Conservation (phyloP, 2,888 invertebrate genomes). For the Diadegma fenestrale region DNA sequence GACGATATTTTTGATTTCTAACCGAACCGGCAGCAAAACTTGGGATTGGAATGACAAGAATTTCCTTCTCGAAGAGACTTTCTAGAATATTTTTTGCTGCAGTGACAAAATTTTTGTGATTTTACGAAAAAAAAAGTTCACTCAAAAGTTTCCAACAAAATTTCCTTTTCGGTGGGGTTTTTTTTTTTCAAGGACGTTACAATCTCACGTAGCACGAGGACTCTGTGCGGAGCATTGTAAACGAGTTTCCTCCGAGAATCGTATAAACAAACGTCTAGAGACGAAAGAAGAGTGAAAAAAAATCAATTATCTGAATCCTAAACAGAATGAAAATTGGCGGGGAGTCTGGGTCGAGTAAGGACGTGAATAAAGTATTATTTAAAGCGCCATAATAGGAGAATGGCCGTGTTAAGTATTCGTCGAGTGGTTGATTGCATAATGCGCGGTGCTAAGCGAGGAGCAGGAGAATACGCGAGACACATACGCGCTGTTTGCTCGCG, state of each 20-base stretch:
- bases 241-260: background rate
- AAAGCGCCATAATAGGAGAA: conserved; percentile 30
- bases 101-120: too few relatives aligned
- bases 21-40: too few relatives aligned
- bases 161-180: background rate
- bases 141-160: too few relatives aligned
- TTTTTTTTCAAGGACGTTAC: background rate
- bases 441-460: conserved; percentile 15
- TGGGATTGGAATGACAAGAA: too few relatives aligned
- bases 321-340: conserved; percentile 21
- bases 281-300: background rate
- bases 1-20: too few relatives aligned
- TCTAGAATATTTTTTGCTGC: too few relatives aligned
- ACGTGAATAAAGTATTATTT: conserved; percentile 10
- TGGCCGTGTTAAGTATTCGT: conserved; percentile 45
- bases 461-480: conserved; percentile 33
- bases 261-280: background rate
- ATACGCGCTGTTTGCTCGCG: conserved; percentile 8
- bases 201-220: background rate
- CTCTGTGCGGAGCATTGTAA: background rate
- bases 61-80: too few relatives aligned
- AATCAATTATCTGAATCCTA: conserved; percentile 34
- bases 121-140: too few relatives aligned
- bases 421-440: conserved; percentile 48
- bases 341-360: background rate